Percentiles rank a stretch among this genome's conserved stretches.
phyloP scores from a whole-genome alignment of 53 echinoderm and acorn worm genomes.

The Zoroaster sp. region DNA sequence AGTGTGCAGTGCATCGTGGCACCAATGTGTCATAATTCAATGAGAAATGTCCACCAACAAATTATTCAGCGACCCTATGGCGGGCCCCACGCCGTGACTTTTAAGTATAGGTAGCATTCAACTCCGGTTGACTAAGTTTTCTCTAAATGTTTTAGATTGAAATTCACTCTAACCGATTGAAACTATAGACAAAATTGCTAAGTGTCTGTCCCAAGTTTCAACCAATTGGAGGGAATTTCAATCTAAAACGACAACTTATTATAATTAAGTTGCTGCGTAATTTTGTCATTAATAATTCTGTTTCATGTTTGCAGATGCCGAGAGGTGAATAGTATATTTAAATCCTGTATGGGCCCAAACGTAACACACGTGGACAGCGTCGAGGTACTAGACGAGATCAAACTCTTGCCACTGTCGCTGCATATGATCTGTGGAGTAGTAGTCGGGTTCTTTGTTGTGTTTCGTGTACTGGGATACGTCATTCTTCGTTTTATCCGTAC shows the following conservation, averaged over 20 bases:
- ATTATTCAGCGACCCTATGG: too few relatives aligned
- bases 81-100: too few relatives aligned
- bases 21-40: too few relatives aligned
- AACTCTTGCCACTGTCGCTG: slow-evolving; percentile 22
- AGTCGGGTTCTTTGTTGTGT: slow-evolving; percentile 15
- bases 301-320: slow-evolving; percentile 21
- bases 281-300: neutral
- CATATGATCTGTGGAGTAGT: neutral
- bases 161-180: too few relatives aligned
- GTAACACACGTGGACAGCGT: slow-evolving; percentile 51
- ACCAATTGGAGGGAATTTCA: too few relatives aligned
- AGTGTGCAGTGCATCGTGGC: too few relatives aligned
- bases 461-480: slow-evolving; percentile 37
- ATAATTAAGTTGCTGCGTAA: neutral
- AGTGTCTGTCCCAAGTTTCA: too few relatives aligned
- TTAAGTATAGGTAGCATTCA: too few relatives aligned
- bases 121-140: too few relatives aligned
- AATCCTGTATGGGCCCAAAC: neutral
- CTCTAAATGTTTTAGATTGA: too few relatives aligned
- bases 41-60: too few relatives aligned
- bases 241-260: neutral
- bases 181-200: too few relatives aligned
- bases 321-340: slow-evolving; percentile 41
- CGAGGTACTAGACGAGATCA: slow-evolving; percentile 48
- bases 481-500: slow-evolving; percentile 45